Evolutionary conservation across 2,113 vertebrate species (phyloP).

Genomic region (Scartelaos histophorus): DNA sequence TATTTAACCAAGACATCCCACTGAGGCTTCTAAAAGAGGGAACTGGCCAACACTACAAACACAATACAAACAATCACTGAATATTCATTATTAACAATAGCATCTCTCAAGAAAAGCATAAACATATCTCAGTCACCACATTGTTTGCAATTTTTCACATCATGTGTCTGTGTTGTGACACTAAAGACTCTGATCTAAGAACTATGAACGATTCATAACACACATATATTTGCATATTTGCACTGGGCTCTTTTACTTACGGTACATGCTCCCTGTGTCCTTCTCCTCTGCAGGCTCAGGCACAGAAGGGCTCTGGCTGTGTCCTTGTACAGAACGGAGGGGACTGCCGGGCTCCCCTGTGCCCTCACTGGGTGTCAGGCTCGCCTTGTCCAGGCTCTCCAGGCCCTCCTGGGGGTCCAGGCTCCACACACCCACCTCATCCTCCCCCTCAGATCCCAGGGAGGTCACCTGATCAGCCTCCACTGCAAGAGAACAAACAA

Average conservation of each 20-base stretch:
- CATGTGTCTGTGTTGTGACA: too few relatives aligned
- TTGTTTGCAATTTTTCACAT: too few relatives aligned
- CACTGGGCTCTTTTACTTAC: slow-evolving; percentile 55
- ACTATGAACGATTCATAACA: too few relatives aligned
- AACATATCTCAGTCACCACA: too few relatives aligned
- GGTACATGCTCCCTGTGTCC: slow-evolving; percentile 61
- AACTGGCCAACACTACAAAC: too few relatives aligned
- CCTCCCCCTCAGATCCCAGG: slow-evolving; percentile 78
- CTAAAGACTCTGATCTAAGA: too few relatives aligned
- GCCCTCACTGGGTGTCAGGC: slow-evolving; percentile 75
- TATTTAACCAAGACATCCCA: too few relatives aligned
- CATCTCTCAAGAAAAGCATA: too few relatives aligned
- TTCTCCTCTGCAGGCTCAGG: slow-evolving; percentile 44
- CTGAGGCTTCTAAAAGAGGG: too few relatives aligned
- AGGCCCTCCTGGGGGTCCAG: slow-evolving; percentile 73
- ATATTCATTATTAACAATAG: too few relatives aligned
- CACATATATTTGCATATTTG: neutral
- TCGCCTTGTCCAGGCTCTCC: slow-evolving; percentile 74
- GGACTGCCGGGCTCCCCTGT: slow-evolving; percentile 74
- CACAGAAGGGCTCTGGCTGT: slow-evolving; percentile 65
- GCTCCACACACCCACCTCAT: slow-evolving; percentile 76
- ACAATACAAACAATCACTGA: too few relatives aligned
- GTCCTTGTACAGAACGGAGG: slow-evolving; percentile 34
- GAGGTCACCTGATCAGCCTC: slow-evolving; percentile 66
- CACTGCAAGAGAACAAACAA: slow-evolving; percentile 43